Evolutionary conservation across 2,113 vertebrate species (phyloP).

Genomic region (Pelmatolapia mariae): DNA sequence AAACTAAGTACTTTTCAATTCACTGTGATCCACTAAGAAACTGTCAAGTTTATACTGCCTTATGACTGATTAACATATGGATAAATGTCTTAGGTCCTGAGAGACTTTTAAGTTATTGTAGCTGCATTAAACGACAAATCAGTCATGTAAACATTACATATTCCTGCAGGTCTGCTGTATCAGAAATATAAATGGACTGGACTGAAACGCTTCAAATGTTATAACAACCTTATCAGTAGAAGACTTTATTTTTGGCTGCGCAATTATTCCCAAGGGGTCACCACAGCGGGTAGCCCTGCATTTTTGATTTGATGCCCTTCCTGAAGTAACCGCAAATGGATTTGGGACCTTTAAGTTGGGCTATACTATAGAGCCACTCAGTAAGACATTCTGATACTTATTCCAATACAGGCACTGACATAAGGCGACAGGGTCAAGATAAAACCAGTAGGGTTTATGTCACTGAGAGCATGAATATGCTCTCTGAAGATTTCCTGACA

Average conservation of each 20-base stretch:
- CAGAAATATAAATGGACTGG: not conserved
- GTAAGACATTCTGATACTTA: not conserved
- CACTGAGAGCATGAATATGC: not conserved
- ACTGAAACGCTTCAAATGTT: not conserved
- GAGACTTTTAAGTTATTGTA: not conserved
- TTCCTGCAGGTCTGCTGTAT: not conserved
- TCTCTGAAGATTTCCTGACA: not conserved
- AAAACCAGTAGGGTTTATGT: not conserved
- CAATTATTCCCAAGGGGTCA: not conserved
- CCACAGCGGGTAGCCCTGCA: not conserved
- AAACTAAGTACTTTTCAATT: conserved; percentile 13
- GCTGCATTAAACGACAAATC: not conserved
- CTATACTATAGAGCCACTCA: not conserved
- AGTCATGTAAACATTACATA: not conserved
- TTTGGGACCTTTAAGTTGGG: not conserved
- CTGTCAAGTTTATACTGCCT: not conserved
- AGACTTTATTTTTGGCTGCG: not conserved
- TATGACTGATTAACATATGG: conserved; percentile 3
- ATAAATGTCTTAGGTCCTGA: not conserved
- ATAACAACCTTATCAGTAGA: not conserved
- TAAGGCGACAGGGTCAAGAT: not conserved
- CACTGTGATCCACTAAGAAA: conserved; percentile 6
- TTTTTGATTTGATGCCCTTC: not conserved
- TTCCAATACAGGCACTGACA: not conserved
- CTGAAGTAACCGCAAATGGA: not conserved